Evolutionary conservation across 2,797 vertebrate genomes (phyloP).

Genomic region (Melopsittacus undulatus): DNA sequence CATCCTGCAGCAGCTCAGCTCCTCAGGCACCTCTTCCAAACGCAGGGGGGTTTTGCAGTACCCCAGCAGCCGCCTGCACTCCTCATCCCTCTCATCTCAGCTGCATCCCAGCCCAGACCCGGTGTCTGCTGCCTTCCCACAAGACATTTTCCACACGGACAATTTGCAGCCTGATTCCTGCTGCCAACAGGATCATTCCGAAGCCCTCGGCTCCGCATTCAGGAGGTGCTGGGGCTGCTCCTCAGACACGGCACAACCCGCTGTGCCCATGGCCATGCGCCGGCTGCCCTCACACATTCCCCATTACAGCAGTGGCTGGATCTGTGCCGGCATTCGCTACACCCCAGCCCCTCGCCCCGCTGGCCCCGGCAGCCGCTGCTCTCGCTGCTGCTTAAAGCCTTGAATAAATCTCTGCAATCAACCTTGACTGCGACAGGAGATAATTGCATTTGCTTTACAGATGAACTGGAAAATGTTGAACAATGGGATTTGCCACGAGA

Average conservation of each 20-base stretch:
- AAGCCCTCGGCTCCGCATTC: neutral
- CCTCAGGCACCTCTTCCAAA: neutral
- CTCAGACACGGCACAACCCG: neutral
- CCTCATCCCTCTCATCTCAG: rapidly evolving
- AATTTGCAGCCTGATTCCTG: neutral
- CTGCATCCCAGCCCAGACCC: neutral
- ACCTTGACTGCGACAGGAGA: neutral
- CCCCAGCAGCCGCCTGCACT: neutral
- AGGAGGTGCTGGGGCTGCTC: neutral
- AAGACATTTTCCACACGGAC: rapidly evolving
- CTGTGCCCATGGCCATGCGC: neutral
- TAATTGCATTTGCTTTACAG: constrained; percentile 62
- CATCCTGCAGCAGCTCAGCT: neutral
- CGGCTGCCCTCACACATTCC: neutral
- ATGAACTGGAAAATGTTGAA: constrained; percentile 54
- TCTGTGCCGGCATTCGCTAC: neutral
- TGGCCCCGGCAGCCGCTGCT: neutral
- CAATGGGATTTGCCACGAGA: neutral
- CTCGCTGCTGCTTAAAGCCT: neutral
- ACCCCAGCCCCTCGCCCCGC: neutral
- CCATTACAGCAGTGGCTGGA: neutral
- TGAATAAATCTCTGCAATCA: constrained; percentile 11
- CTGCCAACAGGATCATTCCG: neutral
- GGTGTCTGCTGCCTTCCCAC: rapidly evolving
- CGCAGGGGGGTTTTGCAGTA: neutral